Conservation (phyloP, 64 coral and sea anemone species). For the Stylophora pistillata region DNA sequence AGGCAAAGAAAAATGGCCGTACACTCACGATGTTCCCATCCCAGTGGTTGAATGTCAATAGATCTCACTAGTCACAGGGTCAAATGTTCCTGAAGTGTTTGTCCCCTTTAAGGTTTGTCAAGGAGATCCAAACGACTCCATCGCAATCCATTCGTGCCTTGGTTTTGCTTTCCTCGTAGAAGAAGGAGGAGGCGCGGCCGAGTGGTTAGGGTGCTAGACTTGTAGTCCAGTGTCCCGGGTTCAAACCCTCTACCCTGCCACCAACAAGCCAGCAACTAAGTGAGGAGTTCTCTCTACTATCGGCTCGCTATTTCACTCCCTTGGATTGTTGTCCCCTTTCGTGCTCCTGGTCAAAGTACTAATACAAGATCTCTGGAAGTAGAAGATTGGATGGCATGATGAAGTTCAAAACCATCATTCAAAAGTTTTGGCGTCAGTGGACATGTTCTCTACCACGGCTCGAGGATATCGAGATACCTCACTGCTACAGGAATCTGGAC, state of each 20-base stretch:
- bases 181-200: background rate
- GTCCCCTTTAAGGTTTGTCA: conserved; percentile 39
- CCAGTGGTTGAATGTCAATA: conserved; percentile 23
- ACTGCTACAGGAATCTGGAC: conserved; percentile 20
- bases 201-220: too few relatives aligned
- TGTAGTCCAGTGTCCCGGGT: too few relatives aligned
- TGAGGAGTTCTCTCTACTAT: conserved; percentile 42
- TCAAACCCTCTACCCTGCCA: too few relatives aligned
- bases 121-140: conserved; percentile 4
- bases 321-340: conserved; percentile 34
- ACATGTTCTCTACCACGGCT: background rate
- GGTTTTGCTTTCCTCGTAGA: conserved; percentile 11
- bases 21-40: conserved; percentile 35
- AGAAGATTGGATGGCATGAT: conserved; percentile 27
- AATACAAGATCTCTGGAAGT: conserved; percentile 38
- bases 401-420: background rate
- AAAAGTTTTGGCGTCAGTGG: conserved; percentile 14
- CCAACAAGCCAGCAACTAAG: conserved; percentile 43
- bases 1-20: conserved; percentile 3
- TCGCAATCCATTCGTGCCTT: conserved; percentile 46
- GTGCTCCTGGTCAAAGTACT: conserved; percentile 8
- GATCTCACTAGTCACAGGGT: conserved; percentile 34
- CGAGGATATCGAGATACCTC: conserved; percentile 4
- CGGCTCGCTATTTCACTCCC: conserved; percentile 30
- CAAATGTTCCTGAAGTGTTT: conserved; percentile 58